Percentiles rank a stretch among this genome's conserved stretches.
These are phyloP conservation scores for Seladonia tumulorum DNA, from an alignment of 2,888 invertebrate genomes.

Conservation along the genomic window DNA sequence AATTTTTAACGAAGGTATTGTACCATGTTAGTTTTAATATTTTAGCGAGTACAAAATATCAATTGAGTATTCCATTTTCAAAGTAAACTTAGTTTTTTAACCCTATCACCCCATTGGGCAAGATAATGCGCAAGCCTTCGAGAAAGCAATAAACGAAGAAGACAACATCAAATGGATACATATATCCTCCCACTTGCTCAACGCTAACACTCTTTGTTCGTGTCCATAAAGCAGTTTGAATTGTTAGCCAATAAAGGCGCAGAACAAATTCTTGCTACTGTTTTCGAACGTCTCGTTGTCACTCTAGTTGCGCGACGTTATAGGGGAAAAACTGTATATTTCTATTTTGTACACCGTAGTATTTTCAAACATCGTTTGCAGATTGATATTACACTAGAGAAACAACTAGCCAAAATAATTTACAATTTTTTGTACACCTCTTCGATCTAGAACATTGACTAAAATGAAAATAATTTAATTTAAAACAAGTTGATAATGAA, in stretches of 20 bases:
- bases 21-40: conserved; percentile 10
- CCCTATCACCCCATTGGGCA: neutral
- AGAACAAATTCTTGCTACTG: neutral
- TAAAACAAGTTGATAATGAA: neutral
- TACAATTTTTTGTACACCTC: neutral
- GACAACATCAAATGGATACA: neutral
- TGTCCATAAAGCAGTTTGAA: too few relatives aligned
- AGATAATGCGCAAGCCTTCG: neutral
- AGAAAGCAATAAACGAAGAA: neutral
- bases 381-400: neutral
- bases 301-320: neutral
- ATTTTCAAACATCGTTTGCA: conserved; percentile 9
- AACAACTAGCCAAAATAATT: neutral
- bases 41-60: conserved; percentile 15
- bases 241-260: neutral
- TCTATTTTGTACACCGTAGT: conserved; percentile 26
- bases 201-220: neutral
- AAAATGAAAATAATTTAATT: neutral
- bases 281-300: neutral
- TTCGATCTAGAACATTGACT: neutral
- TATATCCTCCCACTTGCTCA: neutral
- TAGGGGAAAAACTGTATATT: neutral
- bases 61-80: neutral
- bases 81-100: neutral
- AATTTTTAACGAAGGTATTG: conserved; percentile 19